Percentiles rank a stretch among this genome's conserved stretches.
phyloP scores from a whole-genome alignment of 2,113 vertebrate species.

The Trichomycterus rosablanca region DNA sequence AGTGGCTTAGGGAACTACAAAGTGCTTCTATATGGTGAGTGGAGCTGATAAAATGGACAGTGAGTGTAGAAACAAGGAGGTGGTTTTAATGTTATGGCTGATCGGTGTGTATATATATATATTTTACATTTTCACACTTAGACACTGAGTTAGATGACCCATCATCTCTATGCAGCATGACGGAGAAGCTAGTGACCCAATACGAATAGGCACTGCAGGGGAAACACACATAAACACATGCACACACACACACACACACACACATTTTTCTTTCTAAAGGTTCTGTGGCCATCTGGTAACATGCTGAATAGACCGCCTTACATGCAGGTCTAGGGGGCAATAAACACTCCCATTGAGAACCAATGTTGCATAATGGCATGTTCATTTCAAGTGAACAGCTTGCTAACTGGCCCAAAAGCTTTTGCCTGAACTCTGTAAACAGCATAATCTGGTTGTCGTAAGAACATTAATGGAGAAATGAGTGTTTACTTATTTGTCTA shows the following conservation, averaged over 20 bases:
- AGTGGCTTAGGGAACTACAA: no score
- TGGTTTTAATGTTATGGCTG: no score
- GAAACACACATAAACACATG: conserved; percentile 30
- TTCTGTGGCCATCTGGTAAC: conserved; percentile 62
- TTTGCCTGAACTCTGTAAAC: conserved; percentile 16
- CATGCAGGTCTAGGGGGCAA: conserved; percentile 39
- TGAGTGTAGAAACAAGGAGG: no score
- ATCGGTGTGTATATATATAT: no score
- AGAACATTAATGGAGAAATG: conserved; percentile 9
- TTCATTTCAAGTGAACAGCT: conserved; percentile 42
- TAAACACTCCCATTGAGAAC: conserved; percentile 37
- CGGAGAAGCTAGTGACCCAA: conserved; percentile 59
- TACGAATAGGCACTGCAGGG: conserved; percentile 56
- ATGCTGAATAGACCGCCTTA: conserved; percentile 56
- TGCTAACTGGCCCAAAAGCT: conserved; percentile 18
- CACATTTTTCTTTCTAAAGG: conserved; percentile 26
- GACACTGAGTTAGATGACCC: conserved; percentile 55
- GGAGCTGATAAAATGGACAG: no score
- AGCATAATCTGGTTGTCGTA: conserved; percentile 26
- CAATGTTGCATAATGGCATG: conserved; percentile 28
- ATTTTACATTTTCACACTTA: no score
- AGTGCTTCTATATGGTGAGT: no score
- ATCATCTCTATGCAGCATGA: conserved; percentile 52
- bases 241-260: conserved; percentile 3
- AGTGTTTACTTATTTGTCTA: conserved; percentile 2